Percentiles rank a stretch among this genome's conserved stretches.
Conservation (phyloP, 1,140 invertebrate genomes). For the Zaprionus africanus region DNA sequence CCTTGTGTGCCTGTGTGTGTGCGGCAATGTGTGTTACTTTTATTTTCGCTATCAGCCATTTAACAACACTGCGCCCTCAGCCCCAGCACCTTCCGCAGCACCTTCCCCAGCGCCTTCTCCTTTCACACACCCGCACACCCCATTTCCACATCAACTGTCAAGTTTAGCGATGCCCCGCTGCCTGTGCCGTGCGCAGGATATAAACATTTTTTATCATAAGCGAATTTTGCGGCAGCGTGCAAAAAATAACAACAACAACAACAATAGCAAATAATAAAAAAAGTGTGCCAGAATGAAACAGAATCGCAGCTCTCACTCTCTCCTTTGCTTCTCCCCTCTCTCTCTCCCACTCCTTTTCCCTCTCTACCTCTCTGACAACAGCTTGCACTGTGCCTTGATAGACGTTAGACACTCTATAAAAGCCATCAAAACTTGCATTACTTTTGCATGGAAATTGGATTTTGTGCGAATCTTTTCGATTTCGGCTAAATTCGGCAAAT, state of each 20-base stretch:
- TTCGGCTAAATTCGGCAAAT: background rate
- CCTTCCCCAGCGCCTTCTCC: background rate
- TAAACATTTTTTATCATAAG: slow-evolving; percentile 70
- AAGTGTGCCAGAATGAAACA: slow-evolving; percentile 41
- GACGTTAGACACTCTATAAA: slow-evolving; percentile 22
- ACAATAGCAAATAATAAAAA: slow-evolving; percentile 30
- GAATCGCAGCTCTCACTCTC: slow-evolving; percentile 20
- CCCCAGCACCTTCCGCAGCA: background rate
- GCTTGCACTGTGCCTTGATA: slow-evolving; percentile 19
- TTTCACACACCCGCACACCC: slow-evolving; percentile 24
- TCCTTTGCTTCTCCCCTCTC: background rate
- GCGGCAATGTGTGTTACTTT: slow-evolving; percentile 61
- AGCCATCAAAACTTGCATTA: slow-evolving; percentile 7
- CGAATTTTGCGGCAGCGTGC: slow-evolving; percentile 51
- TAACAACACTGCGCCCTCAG: slow-evolving; percentile 39
- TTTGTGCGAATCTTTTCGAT: background rate
- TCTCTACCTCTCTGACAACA: slow-evolving; percentile 8
- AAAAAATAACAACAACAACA: slow-evolving; percentile 39
- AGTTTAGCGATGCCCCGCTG: slow-evolving; percentile 71
- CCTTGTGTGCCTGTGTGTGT: slow-evolving; percentile 16
- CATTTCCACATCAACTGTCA: slow-evolving; percentile 69
- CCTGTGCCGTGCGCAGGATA: slow-evolving; percentile 66
- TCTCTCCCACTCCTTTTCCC: background rate
- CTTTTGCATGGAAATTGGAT: slow-evolving; percentile 1
- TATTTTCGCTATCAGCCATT: slow-evolving; percentile 80